Evolutionary conservation across 1,140 invertebrate genomes (phyloP).

Genomic region (Bombus consobrinus): DNA sequence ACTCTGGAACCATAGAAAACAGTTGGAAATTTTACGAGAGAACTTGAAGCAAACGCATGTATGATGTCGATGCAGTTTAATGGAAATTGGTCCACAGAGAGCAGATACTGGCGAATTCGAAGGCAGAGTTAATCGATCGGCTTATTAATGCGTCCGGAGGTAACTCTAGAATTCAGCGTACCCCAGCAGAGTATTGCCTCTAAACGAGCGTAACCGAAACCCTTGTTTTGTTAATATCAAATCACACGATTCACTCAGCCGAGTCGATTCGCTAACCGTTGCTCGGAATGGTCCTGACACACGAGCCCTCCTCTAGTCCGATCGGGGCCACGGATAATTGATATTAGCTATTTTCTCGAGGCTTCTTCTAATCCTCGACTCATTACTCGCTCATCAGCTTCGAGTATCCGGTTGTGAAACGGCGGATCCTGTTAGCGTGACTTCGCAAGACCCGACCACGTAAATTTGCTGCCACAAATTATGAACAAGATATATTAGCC

Average conservation of each 20-base stretch:
- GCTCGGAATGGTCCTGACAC: not conserved
- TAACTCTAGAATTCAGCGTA: slow-evolving; percentile 17
- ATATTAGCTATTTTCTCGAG: slow-evolving; percentile 51
- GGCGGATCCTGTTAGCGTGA: slow-evolving; percentile 6
- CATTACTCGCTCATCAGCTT: slow-evolving; percentile 43
- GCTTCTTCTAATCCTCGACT: slow-evolving; percentile 44
- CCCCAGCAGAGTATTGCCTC: not conserved
- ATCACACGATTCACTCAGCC: slow-evolving; percentile 11
- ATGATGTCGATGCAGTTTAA: not conserved
- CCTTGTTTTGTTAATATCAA: slow-evolving; percentile 31
- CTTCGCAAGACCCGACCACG: not conserved
- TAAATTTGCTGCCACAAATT: slow-evolving; percentile 4
- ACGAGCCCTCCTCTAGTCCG: not conserved
- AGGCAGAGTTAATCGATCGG: not conserved
- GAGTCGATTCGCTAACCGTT: slow-evolving; percentile 29
- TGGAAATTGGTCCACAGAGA: not conserved
- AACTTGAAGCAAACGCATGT: not conserved
- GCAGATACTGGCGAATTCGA: not conserved
- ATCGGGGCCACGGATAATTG: slow-evolving; percentile 42
- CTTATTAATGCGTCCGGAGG: slow-evolving; percentile 7
- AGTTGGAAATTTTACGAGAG: not conserved
- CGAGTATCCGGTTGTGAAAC: slow-evolving; percentile 31
- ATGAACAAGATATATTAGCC: not conserved
- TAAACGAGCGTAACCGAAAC: slow-evolving; percentile 10
- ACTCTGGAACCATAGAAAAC: too few relatives aligned